A percentile compares a stretch with the other conserved stretches of the same genome.
phyloP scores from a whole-genome alignment of 2,888 invertebrate species.

The Clistopyga incitator region DNA sequence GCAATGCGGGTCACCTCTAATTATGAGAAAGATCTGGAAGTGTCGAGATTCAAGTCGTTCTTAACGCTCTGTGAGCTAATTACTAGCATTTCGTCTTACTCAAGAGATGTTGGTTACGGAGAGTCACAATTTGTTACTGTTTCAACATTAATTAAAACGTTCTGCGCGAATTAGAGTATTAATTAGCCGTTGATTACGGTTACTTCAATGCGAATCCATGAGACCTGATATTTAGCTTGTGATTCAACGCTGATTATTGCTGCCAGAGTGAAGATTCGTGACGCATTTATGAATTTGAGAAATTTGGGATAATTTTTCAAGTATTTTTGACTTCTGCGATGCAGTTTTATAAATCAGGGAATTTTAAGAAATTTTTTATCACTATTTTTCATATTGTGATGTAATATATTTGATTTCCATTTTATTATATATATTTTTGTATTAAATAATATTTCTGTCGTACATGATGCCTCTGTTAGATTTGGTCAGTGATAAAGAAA shows the following conservation, averaged over 20 bases:
- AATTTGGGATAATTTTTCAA: background rate
- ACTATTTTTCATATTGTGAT: background rate
- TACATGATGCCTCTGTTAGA: background rate
- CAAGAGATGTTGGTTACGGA: background rate
- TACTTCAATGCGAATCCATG: background rate
- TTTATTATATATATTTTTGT: background rate
- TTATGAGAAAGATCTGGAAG: constrained; percentile 4
- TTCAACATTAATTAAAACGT: constrained; percentile 11
- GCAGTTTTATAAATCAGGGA: too few species aligned
- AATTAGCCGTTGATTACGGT: constrained; percentile 10
- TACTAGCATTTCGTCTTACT: constrained; percentile 10
- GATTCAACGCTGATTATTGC: background rate
- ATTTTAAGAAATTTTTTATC: background rate
- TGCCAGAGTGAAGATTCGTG: background rate
- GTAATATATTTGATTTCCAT: background rate
- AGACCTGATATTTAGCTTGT: background rate
- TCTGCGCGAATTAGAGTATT: background rate
- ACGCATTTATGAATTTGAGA: background rate
- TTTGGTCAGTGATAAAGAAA: background rate
- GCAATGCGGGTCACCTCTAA: background rate
- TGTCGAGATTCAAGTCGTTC: constrained; percentile 13
- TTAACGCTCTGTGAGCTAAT: constrained; percentile 12
- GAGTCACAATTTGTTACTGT: constrained; percentile 8
- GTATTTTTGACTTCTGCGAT: background rate
- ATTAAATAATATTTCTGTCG: background rate